Evolutionary conservation across 2,888 invertebrate species (phyloP), one percentile per base, ranked within the genome.

Genomic region (Ariolimax columbianus): DNA sequence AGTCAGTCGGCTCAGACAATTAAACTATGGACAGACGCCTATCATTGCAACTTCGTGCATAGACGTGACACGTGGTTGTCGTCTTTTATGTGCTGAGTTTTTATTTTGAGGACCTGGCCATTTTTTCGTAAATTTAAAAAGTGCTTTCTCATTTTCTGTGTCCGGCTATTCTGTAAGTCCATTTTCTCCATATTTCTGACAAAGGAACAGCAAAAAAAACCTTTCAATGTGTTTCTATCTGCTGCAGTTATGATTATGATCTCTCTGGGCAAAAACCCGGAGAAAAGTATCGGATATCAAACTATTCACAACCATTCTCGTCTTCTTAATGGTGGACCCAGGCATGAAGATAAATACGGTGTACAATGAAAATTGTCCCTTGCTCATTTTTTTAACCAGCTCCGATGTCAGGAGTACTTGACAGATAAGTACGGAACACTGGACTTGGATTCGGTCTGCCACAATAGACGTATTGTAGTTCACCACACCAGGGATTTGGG

Each of bases 221-320:
- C 2, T 14, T 73, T 51, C 7, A 30, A 19, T 38, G n/a, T 59
- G 38, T 26, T 63, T 59, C 40, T 40, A 23, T 51, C 30, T 75
- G 0, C 40, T 63, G 63, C 6, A 47, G 38, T 79, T 68, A 4
- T 47, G 63, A 63, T 79, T 66, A 33, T 79, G 79, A 79, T 79
- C 79, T 66, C 43, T 3, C 9, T 40, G 36, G 36, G n/a, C 14
- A 77, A 77, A 36, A 33, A 26, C n/a, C 14, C n/a, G 33, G 11
- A 36, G 79, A 23, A 68, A 79, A 68, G 66, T 79, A 79, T 79
- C 79, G 43, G 2, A 79, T 79, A 23, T 79, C 79, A 1, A 33
- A 30, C 79, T 78, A 17, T 0, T 63, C 36, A 11, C 40, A 9
- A 38, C n/a, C 40, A 17, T 26, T 30, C 78, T 17, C n/a, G 23